Evolutionary conservation across 2,888 invertebrate species (phyloP).

Genomic region (Phymatocera aterrima): DNA sequence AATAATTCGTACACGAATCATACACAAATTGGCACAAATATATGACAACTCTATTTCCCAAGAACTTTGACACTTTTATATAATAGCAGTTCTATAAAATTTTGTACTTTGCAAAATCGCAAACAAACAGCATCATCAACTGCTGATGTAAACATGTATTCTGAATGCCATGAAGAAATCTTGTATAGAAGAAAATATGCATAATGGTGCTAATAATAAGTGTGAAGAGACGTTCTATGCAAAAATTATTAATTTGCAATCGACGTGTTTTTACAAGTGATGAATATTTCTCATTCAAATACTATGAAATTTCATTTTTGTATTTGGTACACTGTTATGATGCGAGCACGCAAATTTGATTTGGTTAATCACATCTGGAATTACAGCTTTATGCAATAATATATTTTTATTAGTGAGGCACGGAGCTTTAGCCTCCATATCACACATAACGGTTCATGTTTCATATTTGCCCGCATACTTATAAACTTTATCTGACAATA

Average conservation of each 20-base stretch:
- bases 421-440: not conserved
- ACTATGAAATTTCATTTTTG: not conserved
- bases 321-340: not conserved
- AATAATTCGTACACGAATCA: slow-evolving; percentile 27
- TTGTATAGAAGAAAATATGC: not conserved
- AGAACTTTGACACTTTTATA: slow-evolving; percentile 5
- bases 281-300: not conserved
- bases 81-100: not conserved
- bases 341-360: not conserved
- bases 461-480: not conserved
- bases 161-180: not conserved
- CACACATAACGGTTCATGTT: not conserved
- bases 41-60: slow-evolving; percentile 20
- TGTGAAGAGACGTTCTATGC: not conserved
- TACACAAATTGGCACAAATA: slow-evolving; percentile 40
- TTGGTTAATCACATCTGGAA: not conserved
- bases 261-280: slow-evolving; percentile 1
- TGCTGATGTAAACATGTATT: not conserved
- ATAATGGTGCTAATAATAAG: not conserved
- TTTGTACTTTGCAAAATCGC: not conserved
- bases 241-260: not conserved
- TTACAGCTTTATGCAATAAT: not conserved
- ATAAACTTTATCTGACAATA: not conserved
- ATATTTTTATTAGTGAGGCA: not conserved
- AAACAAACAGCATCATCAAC: not conserved